Base-by-base conservation (phyloP, 2,797 vertebrate genomes). In the Acipenser ruthenus region DNA sequence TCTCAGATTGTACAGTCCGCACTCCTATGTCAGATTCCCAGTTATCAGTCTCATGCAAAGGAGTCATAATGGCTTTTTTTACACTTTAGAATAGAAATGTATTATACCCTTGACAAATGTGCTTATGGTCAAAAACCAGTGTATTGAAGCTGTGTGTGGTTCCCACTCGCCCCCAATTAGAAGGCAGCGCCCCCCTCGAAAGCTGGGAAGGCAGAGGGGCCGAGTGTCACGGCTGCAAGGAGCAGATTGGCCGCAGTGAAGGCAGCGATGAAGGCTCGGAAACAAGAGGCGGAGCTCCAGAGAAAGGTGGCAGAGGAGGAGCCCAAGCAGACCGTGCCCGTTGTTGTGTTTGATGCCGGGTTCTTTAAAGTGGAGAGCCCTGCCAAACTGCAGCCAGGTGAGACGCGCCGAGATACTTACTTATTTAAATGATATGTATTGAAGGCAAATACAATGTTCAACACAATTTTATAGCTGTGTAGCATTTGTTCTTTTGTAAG, bases 361-460 rank as follows among this genome's bases (percentile, higher is more conserved):
- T 95, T 96, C 80, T 94, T 95, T 79, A 80, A 87, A 72, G 87
- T 96, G 66, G 90, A 94, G 82, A 98, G 94, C 65, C 95, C 95
- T 8, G 82, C 87, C 52, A 96, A 90, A 72, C 72, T 72, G 1
- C 83, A 82, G 15, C n/a, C 85, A 74, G 90, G 95, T 97, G 71
- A 56, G 87, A 82, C 70, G 64, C 62, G 7, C 6, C 75, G 0
- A 49, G 37, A 47, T 11, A 3, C 69, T 50, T 11, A 3, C 69
- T 50, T 10, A 48, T 15, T 9, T 53, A 2, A 9, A 12, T 7
- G 51, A 8, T 53, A 3, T 53, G 51, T 53, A 8, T 6, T 12
- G 8, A 8, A 53, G 51, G 8, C 1, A 11, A 58, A 6, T 10
- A 13, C 58, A 13, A 6, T 47, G 9, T 48, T 8, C 11, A 55